Conservation (phyloP, 1,140 invertebrate genomes). For the Meloidogyne chitwoodi region DNA sequence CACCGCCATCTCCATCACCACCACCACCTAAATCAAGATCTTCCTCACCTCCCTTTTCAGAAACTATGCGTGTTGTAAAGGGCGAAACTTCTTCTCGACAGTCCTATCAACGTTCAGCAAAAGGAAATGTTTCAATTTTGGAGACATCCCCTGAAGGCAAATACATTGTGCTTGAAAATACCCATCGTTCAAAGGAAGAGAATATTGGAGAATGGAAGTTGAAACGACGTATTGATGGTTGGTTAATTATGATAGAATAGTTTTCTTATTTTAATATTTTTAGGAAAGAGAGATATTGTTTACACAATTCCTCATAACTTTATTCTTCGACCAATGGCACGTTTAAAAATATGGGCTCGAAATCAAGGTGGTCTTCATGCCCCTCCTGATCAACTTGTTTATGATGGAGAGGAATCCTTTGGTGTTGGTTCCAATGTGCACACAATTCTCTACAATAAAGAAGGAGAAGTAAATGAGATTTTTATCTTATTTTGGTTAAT, state of each 20-base stretch:
- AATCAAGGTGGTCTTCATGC: slow-evolving; percentile 54
- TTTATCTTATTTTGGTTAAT: not conserved
- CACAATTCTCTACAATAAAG: slow-evolving; percentile 57
- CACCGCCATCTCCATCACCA: not conserved
- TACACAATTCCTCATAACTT: slow-evolving; percentile 55
- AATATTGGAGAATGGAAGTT: slow-evolving; percentile 57
- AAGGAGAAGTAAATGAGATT: slow-evolving; percentile 50
- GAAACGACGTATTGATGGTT: slow-evolving; percentile 53
- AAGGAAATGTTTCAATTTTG: slow-evolving; percentile 60
- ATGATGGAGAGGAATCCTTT: slow-evolving; percentile 58
- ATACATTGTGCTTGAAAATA: slow-evolving; percentile 55
- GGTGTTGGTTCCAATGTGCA: slow-evolving; percentile 57
- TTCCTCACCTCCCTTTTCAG: slow-evolving; percentile 33
- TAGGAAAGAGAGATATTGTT: slow-evolving; percentile 52
- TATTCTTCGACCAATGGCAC: slow-evolving; percentile 46
- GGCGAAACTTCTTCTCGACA: slow-evolving; percentile 65
- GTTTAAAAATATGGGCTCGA: slow-evolving; percentile 54
- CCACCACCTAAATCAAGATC: not conserved
- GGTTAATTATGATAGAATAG: not conserved
- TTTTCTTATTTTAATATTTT: not conserved
- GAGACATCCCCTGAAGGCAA: slow-evolving; percentile 60
- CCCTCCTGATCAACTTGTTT: slow-evolving; percentile 54
- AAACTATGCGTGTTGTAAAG: slow-evolving; percentile 61
- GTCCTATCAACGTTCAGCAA: slow-evolving; percentile 64
- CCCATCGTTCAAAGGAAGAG: slow-evolving; percentile 58